These are phyloP conservation scores for Rotaria magnacalcarata DNA, from an alignment of 2,888 invertebrate genomes.

Conservation along the genomic window DNA sequence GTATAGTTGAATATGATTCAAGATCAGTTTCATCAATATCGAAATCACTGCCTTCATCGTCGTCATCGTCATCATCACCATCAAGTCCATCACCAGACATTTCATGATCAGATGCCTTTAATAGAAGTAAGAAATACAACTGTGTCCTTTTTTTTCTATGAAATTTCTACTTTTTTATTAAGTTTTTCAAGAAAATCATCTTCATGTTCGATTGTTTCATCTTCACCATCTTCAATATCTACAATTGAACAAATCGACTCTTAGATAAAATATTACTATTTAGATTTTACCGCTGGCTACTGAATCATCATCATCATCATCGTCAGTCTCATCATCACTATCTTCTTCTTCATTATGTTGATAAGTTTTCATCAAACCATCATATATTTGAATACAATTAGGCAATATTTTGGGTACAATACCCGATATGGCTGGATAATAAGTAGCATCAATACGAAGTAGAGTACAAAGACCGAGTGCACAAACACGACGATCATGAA, in stretches of 20 bases:
- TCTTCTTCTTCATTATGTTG: conserved; percentile 62
- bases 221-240: conserved; percentile 29
- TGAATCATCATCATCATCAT: conserved; percentile 65
- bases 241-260: neutral
- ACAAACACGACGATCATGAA: conserved; percentile 87
- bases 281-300: neutral
- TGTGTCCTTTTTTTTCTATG: neutral
- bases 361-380: conserved; percentile 87
- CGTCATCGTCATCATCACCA: conserved; percentile 76
- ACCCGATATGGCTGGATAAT: conserved; percentile 69
- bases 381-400: conserved; percentile 80
- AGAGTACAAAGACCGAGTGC: conserved; percentile 85
- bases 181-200: neutral
- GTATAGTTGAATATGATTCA: conserved; percentile 82
- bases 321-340: conserved; percentile 47
- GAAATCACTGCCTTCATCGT: conserved; percentile 73
- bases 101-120: conserved; percentile 21
- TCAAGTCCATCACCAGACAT: conserved; percentile 73
- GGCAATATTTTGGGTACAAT: conserved; percentile 76
- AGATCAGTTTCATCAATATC: conserved; percentile 74
- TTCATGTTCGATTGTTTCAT: neutral
- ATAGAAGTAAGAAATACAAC: too few species aligned
- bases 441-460: conserved; percentile 60
- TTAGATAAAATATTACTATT: neutral
- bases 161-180: neutral